Percentiles rank a stretch among this genome's conserved stretches.
phyloP scores from a whole-genome alignment of 2,797 vertebrate species.

The Choloepus didactylus region DNA sequence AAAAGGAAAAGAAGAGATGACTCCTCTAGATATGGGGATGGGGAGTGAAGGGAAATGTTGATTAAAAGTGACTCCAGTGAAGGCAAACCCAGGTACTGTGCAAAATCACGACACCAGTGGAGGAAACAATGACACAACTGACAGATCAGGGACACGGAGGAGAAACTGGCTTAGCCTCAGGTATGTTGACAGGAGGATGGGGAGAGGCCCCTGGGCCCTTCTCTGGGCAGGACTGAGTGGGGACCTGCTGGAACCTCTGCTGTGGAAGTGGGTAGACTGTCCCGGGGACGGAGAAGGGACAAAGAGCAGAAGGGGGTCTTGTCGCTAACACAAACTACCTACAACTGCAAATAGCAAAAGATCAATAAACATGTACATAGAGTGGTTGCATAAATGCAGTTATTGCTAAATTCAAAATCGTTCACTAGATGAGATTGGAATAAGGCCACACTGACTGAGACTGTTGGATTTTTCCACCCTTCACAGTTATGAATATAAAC shows the following conservation, averaged over 20 bases:
- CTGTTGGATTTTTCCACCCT: neutral
- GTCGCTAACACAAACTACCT: no score
- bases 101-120: no score
- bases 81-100: neutral
- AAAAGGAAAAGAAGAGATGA: neutral
- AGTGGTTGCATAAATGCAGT: neutral
- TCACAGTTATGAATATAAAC: neutral
- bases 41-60: neutral
- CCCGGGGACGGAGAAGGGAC: neutral
- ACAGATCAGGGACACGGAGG: neutral
- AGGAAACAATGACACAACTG: neutral
- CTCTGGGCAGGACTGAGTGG: neutral
- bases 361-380: neutral
- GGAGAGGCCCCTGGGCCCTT: neutral
- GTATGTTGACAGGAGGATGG: fast-evolving
- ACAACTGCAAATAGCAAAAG: neutral
- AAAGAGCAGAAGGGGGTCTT: neutral
- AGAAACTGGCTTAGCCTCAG: neutral
- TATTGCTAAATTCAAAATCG: neutral
- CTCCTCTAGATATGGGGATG: neutral
- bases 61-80: neutral
- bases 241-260: fast-evolving
- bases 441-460: neutral
- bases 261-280: neutral
- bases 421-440: neutral